phyloP scores from a whole-genome alignment of 2,113 vertebrate genomes.

The Fulica atra region DNA sequence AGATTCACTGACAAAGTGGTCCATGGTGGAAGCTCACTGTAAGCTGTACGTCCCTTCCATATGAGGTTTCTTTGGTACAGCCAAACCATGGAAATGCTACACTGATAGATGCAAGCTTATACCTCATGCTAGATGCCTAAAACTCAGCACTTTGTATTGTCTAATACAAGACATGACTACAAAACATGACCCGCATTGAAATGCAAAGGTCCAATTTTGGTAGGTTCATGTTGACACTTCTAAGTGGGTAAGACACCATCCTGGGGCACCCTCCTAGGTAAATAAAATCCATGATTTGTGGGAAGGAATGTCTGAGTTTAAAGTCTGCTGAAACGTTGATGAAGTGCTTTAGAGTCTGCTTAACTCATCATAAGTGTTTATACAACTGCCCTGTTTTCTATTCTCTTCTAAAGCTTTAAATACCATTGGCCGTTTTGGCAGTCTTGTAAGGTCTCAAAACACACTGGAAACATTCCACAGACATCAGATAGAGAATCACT shows the following conservation, averaged over 20 bases:
- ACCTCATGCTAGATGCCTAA: background rate
- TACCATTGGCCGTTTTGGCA: background rate
- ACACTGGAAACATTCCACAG: background rate
- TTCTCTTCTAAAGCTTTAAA: background rate
- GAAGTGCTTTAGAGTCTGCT: background rate
- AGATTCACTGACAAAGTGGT: background rate
- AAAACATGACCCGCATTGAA: background rate
- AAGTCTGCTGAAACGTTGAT: background rate
- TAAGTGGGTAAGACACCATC: no score
- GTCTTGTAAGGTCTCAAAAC: background rate
- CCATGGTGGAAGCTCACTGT: background rate
- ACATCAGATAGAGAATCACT: background rate
- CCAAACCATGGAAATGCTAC: background rate
- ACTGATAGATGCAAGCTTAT: background rate
- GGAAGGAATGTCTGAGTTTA: background rate
- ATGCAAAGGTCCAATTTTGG: background rate
- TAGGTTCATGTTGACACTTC: background rate
- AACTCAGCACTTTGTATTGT: background rate
- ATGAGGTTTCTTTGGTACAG: background rate
- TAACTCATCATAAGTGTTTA: background rate
- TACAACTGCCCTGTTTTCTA: background rate
- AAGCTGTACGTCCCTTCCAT: rapidly evolving
- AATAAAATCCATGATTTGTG: background rate
- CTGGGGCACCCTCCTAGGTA: background rate
- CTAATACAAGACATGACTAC: background rate